Conservation (phyloP, 2,113 vertebrate genomes). For the Trogon melanurus region DNA sequence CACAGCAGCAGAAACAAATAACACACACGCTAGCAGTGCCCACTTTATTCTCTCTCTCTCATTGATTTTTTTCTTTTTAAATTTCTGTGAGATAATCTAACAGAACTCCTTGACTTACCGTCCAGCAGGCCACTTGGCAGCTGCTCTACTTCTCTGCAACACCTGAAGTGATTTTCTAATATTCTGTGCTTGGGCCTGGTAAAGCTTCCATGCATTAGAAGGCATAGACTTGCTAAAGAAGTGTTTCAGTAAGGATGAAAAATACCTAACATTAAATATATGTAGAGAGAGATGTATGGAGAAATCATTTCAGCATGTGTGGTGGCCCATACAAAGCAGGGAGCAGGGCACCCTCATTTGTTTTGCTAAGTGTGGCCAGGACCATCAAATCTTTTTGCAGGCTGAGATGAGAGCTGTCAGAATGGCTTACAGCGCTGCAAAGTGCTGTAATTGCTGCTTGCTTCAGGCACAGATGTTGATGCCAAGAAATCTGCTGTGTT, state of each 20-base stretch:
- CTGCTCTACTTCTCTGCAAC: background rate
- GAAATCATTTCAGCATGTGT: background rate
- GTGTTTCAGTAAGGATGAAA: background rate
- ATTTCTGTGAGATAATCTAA: background rate
- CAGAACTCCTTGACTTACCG: background rate
- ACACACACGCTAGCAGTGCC: background rate
- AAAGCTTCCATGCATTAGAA: background rate
- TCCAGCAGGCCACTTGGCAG: background rate
- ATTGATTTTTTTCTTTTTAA: background rate
- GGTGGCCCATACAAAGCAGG: background rate
- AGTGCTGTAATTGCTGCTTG: slow-evolving; percentile 30
- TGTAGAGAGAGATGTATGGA: background rate
- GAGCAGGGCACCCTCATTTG: background rate
- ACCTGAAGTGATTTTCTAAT: background rate
- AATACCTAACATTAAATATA: background rate
- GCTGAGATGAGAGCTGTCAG: slow-evolving; percentile 10
- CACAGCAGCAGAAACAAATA: background rate
- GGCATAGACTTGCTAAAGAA: background rate
- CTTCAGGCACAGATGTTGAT: slow-evolving; percentile 40
- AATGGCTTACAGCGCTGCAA: background rate
- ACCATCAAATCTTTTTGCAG: background rate
- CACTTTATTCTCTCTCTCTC: background rate
- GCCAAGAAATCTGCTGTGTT: slow-evolving; percentile 30
- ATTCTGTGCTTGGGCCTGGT: background rate
- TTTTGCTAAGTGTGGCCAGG: background rate